Conservation (phyloP, 1,140 invertebrate species). For the Drosophila santomea region DNA sequence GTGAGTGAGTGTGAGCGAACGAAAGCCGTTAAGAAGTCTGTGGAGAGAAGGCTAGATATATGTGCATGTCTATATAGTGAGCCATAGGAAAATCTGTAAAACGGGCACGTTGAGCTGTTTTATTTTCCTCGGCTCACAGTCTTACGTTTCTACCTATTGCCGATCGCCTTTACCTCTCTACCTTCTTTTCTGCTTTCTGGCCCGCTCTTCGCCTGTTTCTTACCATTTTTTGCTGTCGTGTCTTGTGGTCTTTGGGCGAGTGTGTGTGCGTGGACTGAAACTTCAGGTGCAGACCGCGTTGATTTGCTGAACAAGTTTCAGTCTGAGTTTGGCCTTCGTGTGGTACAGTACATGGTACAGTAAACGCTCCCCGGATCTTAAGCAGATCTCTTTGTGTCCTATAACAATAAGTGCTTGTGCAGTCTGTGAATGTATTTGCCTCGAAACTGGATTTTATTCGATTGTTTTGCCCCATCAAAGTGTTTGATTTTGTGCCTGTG, state of each 20-base stretch:
- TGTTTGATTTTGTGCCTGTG: conserved; percentile 23
- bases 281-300: conserved; percentile 78
- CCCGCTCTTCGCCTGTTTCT: conserved; percentile 44
- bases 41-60: conserved; percentile 31
- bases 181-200: conserved; percentile 51
- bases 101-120: conserved; percentile 74
- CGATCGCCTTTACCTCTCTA: conserved; percentile 54
- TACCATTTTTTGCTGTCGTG: conserved; percentile 77
- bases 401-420: conserved; percentile 46
- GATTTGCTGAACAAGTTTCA: conserved; percentile 83
- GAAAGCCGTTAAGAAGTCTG: conserved; percentile 80
- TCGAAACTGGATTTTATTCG: conserved; percentile 59
- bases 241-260: conserved; percentile 57
- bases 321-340: conserved; percentile 84
- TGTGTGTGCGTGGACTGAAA: conserved; percentile 51
- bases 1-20: conserved; percentile 35
- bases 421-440: conserved; percentile 35
- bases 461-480: conserved; percentile 33
- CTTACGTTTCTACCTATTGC: conserved; percentile 70
- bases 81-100: conserved; percentile 74
- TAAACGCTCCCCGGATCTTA: conserved; percentile 61
- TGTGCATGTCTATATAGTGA: neutral
- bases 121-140: conserved; percentile 63
- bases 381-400: conserved; percentile 27
- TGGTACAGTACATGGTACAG: conserved; percentile 78